Evolutionary conservation across 2,113 vertebrate genomes (phyloP).

Genomic region (Synodontis membranacea): DNA sequence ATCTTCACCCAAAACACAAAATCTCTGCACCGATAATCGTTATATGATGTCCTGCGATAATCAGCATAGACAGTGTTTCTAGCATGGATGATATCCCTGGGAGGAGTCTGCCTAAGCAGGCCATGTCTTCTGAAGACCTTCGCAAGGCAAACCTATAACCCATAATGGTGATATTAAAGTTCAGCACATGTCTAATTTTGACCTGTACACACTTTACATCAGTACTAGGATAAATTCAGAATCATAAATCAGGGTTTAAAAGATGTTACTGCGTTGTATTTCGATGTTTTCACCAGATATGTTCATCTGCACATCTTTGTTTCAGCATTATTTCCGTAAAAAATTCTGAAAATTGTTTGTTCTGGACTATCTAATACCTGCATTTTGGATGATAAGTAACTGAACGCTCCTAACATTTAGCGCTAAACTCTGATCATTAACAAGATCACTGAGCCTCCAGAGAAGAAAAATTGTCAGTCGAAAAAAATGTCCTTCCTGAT

Average conservation of each 20-base stretch:
- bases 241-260: not conserved
- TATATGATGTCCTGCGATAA: not conserved
- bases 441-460: not conserved
- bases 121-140: not conserved
- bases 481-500: not conserved
- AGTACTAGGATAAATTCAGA: not conserved
- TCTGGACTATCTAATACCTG: not conserved
- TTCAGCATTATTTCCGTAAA: not conserved
- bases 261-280: not conserved
- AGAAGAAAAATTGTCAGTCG: too few species aligned
- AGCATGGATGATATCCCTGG: not conserved
- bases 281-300: not conserved
- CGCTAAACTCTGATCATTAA: not conserved
- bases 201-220: not conserved
- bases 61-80: not conserved
- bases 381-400: not conserved
- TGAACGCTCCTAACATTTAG: not conserved
- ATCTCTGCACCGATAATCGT: not conserved
- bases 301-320: not conserved
- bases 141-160: not conserved
- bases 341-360: not conserved
- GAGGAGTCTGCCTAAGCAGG: too few species aligned
- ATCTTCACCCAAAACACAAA: conserved; percentile 18
- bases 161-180: not conserved
- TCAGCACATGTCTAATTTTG: not conserved